Conservation (phyloP, 2,797 vertebrate species). For the Scleropages formosus region DNA sequence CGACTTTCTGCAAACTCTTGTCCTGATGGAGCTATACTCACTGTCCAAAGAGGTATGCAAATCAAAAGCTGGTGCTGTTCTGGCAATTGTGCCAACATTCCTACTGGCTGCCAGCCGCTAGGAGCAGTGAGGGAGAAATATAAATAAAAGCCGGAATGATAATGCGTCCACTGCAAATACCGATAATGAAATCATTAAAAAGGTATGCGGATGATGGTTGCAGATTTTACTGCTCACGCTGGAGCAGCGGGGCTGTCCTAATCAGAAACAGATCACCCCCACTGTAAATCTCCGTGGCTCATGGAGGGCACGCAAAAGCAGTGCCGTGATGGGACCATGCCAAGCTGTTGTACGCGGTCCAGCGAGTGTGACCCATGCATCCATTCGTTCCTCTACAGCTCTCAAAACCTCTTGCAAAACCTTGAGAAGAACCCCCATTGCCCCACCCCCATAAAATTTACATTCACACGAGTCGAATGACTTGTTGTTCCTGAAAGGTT, state of each 20-base stretch:
- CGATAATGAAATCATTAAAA: slow-evolving; percentile 26
- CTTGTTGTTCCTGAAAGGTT: slow-evolving; percentile 36
- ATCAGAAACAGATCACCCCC: slow-evolving; percentile 32
- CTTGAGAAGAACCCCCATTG: slow-evolving; percentile 54
- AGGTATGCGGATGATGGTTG: background rate
- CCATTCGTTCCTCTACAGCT: slow-evolving; percentile 47
- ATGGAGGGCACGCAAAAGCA: slow-evolving; percentile 38
- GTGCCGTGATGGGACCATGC: background rate
- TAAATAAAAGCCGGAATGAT: slow-evolving; percentile 45
- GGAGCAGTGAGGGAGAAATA: slow-evolving; percentile 51
- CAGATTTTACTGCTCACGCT: background rate
- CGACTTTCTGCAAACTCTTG: slow-evolving; percentile 47
- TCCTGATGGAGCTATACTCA: slow-evolving; percentile 54
- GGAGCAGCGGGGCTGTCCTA: background rate
- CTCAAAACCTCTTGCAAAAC: slow-evolving; percentile 47
- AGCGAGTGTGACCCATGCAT: slow-evolving; percentile 28
- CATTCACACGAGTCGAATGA: slow-evolving; percentile 40
- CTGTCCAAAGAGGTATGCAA: slow-evolving; percentile 50
- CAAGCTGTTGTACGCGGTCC: slow-evolving; percentile 25
- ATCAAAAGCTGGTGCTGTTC: slow-evolving; percentile 61
- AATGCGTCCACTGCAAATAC: slow-evolving; percentile 40
- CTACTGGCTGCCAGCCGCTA: slow-evolving; percentile 49
- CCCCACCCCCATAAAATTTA: slow-evolving; percentile 52
- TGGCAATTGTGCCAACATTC: slow-evolving; percentile 56
- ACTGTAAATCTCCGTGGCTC: slow-evolving; percentile 43